A percentile compares a stretch with the other conserved stretches of the same genome.
Conservation (phyloP, 2,797 vertebrate genomes). For the Lutjanus campechanus region DNA sequence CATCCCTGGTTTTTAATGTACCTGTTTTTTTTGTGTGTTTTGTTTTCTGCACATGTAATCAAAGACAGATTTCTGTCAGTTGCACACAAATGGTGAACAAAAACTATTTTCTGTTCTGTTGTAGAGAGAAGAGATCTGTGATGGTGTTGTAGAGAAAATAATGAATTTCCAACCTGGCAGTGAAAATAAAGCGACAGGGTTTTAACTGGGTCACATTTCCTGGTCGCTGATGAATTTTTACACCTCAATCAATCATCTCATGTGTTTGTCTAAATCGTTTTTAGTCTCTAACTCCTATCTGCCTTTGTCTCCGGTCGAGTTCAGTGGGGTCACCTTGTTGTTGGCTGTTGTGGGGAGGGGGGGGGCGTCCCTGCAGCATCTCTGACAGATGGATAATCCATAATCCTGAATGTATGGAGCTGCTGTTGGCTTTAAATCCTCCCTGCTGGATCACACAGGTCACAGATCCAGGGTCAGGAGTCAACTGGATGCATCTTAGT, state of each 20-base stretch:
- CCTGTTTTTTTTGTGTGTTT: too few relatives aligned
- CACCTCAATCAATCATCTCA: not conserved
- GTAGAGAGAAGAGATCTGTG: too few relatives aligned
- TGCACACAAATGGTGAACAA: too few relatives aligned
- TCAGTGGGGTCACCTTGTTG: slow-evolving; percentile 21
- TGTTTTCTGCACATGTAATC: too few relatives aligned
- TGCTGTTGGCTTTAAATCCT: slow-evolving; percentile 43
- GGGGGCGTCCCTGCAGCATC: slow-evolving; percentile 11
- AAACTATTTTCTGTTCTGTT: too few relatives aligned
- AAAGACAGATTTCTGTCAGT: too few relatives aligned
- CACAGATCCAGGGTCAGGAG: slow-evolving; percentile 34
- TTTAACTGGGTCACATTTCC: not conserved
- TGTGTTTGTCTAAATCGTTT: not conserved
- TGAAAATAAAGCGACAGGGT: not conserved
- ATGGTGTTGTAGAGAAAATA: too few relatives aligned
- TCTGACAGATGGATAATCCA: slow-evolving; percentile 60
- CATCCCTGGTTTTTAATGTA: too few relatives aligned
- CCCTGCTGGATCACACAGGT: slow-evolving; percentile 10
- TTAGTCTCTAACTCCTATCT: not conserved
- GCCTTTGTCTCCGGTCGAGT: not conserved
- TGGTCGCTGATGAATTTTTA: not conserved
- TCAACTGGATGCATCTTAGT: slow-evolving; percentile 18
- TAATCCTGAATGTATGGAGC: slow-evolving; percentile 56
- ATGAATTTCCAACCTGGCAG: not conserved
- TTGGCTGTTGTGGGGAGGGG: not conserved